Conservation (phyloP, 2,888 invertebrate species). For the Blastobasis adustella region DNA sequence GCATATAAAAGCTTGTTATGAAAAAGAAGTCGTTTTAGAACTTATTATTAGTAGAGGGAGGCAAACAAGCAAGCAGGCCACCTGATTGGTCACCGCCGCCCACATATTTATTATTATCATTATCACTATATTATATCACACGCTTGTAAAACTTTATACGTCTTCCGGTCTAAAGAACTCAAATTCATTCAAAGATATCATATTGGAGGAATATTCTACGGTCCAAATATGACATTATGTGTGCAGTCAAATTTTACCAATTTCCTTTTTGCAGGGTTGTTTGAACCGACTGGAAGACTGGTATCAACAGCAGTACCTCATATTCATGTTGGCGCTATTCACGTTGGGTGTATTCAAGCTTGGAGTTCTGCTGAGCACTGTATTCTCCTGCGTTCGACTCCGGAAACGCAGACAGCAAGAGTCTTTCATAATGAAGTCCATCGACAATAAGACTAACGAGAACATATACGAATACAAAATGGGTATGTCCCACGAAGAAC, state of each 20-base stretch:
- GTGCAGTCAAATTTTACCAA: background rate
- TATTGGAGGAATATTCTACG: too few species aligned
- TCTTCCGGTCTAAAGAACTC: too few species aligned
- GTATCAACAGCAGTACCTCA: constrained; percentile 84
- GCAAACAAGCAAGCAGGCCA: too few species aligned
- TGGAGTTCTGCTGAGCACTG: constrained; percentile 80
- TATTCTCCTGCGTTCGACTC: constrained; percentile 81
- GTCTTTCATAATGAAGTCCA: constrained; percentile 49
- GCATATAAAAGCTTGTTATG: too few species aligned
- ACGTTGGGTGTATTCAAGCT: constrained; percentile 83
- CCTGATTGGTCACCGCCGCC: too few species aligned
- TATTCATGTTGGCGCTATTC: constrained; percentile 79
- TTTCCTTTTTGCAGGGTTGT: constrained; percentile 75
- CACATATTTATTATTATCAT: too few species aligned
- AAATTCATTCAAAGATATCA: too few species aligned
- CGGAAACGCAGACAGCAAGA: constrained; percentile 66
- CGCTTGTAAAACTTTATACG: too few species aligned
- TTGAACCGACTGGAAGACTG: constrained; percentile 80
- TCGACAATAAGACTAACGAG: constrained; percentile 52
- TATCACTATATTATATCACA: too few species aligned
- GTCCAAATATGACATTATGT: background rate
- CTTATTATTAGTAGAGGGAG: too few species aligned
- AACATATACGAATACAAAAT: constrained; percentile 58
- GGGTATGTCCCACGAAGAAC: constrained; percentile 45
- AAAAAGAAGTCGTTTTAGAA: too few species aligned